A percentile compares a stretch with the other conserved stretches of the same genome.
Conservation (phyloP, 1,140 invertebrate genomes). For the Halyomorpha halys region DNA sequence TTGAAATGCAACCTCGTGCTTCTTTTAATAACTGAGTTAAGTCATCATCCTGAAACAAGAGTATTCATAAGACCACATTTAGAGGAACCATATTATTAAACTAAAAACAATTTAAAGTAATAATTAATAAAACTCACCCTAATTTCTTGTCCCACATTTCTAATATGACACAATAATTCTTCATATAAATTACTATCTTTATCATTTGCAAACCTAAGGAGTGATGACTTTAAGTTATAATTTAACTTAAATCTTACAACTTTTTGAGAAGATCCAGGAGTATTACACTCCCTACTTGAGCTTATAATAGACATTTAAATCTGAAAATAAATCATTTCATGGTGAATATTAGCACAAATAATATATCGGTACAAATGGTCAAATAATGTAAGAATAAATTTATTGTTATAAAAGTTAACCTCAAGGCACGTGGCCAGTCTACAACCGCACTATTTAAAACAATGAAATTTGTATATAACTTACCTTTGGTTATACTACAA, state of each 20-base stretch:
- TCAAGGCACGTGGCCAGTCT: no score
- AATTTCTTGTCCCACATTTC: conserved; percentile 35
- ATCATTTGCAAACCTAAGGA: conserved; percentile 27
- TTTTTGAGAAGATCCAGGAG: conserved; percentile 11
- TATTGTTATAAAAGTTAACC: no score
- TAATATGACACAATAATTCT: conserved; percentile 37
- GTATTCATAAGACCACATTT: background rate
- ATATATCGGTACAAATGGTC: no score
- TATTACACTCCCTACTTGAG: background rate
- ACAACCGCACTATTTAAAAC: no score
- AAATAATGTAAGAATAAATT: no score
- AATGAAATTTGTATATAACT: no score
- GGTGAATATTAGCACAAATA: background rate
- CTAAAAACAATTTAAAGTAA: conserved; percentile 16
- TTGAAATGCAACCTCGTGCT: conserved; percentile 45
- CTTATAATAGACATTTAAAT: conserved; percentile 19
- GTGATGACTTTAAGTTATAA: conserved; percentile 29
- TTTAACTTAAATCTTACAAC: conserved; percentile 35
- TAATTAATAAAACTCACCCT: conserved; percentile 22
- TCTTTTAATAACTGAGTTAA: conserved; percentile 43
- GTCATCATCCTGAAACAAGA: conserved; percentile 43
- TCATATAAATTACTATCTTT: conserved; percentile 34
- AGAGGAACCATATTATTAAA: background rate
- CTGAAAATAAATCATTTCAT: conserved; percentile 2
- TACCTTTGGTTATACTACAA: no score